Evolutionary conservation across 2,797 vertebrate species (phyloP).

Genomic region (Aphelocoma californica): DNA sequence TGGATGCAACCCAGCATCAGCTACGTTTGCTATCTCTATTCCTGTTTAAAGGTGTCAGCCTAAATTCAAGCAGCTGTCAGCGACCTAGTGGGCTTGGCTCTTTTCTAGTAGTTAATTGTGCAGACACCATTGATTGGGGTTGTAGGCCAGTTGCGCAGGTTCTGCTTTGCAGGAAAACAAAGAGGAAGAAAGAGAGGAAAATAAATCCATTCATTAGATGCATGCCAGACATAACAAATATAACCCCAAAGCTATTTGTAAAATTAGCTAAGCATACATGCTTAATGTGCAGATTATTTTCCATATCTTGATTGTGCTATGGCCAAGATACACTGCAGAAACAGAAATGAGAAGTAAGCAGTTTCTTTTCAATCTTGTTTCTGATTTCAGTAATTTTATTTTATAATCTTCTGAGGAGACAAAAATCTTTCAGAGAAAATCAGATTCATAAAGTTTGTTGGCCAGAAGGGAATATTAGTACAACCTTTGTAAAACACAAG

Average conservation of each 20-base stretch:
- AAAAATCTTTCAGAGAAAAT: constrained; percentile 13
- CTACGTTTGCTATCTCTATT: constrained; percentile 40
- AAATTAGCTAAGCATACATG: constrained; percentile 11
- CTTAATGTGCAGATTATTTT: constrained; percentile 25
- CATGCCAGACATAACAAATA: constrained; percentile 51
- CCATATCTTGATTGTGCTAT: neutral
- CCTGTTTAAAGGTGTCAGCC: constrained; percentile 60
- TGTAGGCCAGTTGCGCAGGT: neutral
- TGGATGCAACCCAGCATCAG: constrained; percentile 16
- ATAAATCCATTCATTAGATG: constrained; percentile 26
- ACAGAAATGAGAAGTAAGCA: neutral
- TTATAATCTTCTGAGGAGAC: neutral
- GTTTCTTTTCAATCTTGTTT: constrained; percentile 3
- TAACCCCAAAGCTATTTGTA: constrained; percentile 40
- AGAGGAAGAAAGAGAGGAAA: constrained; percentile 25
- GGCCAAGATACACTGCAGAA: neutral
- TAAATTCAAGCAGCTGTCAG: constrained; percentile 65
- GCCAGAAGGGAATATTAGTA: neutral
- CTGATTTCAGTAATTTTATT: constrained; percentile 1
- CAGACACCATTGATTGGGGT: constrained; percentile 34
- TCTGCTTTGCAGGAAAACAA: constrained; percentile 22
- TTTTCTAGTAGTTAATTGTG: constrained; percentile 38
- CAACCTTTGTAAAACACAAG: neutral
- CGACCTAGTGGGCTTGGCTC: constrained; percentile 35
- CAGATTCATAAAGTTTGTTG: neutral